phyloP scores from a whole-genome alignment of 2,888 invertebrate genomes.

The Lasioglossum morio region DNA sequence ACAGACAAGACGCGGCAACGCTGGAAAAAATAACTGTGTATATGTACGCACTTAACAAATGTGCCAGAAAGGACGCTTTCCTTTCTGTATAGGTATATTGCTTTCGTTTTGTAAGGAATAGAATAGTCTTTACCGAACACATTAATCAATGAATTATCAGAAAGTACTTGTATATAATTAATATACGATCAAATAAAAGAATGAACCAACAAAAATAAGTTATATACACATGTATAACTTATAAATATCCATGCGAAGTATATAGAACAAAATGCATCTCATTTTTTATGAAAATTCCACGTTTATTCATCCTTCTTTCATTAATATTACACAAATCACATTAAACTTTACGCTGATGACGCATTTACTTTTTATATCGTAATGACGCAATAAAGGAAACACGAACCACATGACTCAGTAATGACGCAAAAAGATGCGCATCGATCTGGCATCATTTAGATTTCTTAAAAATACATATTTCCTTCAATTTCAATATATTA shows the following conservation, averaged over 20 bases:
- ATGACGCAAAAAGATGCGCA: constrained; percentile 27
- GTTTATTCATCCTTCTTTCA: not conserved
- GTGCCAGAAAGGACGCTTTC: constrained; percentile 44
- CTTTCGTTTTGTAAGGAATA: not conserved
- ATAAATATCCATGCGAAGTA: not conserved
- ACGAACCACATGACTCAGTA: constrained; percentile 19
- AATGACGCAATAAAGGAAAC: not conserved
- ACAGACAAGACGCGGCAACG: constrained; percentile 40
- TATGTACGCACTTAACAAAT: not conserved
- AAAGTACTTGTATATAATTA: not conserved
- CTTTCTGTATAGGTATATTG: constrained; percentile 12
- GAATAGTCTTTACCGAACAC: not conserved
- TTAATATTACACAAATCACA: not conserved
- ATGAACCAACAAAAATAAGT: not conserved
- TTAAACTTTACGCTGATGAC: not conserved
- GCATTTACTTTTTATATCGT: not conserved
- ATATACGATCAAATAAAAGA: not conserved
- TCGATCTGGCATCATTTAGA: not conserved
- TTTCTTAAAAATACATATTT: constrained; percentile 15
- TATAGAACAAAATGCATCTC: not conserved
- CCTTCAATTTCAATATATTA: not conserved
- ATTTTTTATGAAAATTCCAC: not conserved
- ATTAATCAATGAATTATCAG: not conserved
- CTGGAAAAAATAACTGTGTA: constrained; percentile 32
- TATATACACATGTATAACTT: not conserved